Percentiles rank a stretch among this genome's conserved stretches.
These are phyloP conservation scores for Eilema sororculum DNA, from an alignment of 2,888 invertebrate genomes.

Conservation along the genomic window DNA sequence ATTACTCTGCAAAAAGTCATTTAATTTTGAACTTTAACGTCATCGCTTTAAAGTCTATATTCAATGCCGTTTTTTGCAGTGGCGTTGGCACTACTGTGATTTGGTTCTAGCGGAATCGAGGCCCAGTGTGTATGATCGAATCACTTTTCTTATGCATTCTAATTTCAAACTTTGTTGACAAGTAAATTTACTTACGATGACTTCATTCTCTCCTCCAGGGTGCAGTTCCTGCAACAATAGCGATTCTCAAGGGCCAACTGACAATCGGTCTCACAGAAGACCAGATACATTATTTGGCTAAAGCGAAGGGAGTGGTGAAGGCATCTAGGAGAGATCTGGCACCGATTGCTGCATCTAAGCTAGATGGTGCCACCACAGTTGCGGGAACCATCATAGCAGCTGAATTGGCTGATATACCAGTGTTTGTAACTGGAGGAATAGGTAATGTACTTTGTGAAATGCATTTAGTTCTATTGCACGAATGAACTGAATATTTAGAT, in stretches of 20 bases:
- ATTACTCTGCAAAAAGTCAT: too few relatives aligned
- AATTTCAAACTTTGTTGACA: too few relatives aligned
- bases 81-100: too few relatives aligned
- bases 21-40: too few relatives aligned
- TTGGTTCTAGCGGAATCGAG: too few relatives aligned
- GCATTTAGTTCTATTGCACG: not conserved
- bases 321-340: constrained; percentile 96
- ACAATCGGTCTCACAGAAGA: constrained; percentile 91
- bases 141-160: too few relatives aligned
- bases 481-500: not conserved
- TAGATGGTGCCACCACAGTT: constrained; percentile 98
- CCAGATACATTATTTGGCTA: constrained; percentile 90
- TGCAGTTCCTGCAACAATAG: constrained; percentile 96
- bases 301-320: constrained; percentile 89
- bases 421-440: constrained; percentile 97
- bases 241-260: constrained; percentile 93
- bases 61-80: too few relatives aligned
- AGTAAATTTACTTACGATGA: constrained; percentile 26
- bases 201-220: constrained; percentile 85
- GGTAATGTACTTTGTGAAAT: constrained; percentile 65
- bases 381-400: constrained; percentile 97
- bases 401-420: constrained; percentile 92
- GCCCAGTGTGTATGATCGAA: too few relatives aligned
- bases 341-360: constrained; percentile 89
- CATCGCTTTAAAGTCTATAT: too few relatives aligned